Evolutionary conservation across 1,140 invertebrate species (phyloP).

Genomic region (Drosophila seguyi): DNA sequence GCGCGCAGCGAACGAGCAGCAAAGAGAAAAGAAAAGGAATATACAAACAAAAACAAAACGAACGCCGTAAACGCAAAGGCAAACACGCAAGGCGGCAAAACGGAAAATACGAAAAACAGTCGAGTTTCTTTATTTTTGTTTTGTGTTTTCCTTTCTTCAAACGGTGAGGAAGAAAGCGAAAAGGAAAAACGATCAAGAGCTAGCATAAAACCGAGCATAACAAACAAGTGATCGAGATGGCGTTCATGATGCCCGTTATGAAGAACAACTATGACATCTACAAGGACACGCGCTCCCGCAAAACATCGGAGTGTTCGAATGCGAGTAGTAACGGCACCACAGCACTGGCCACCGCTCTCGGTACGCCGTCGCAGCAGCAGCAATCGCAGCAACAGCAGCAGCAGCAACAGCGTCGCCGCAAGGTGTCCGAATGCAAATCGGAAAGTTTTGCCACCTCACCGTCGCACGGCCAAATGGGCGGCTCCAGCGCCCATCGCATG

Average conservation of each 20-base stretch:
- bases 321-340: slow-evolving; percentile 56
- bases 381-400: slow-evolving; percentile 57
- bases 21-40: background rate
- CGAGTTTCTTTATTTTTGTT: slow-evolving; percentile 35
- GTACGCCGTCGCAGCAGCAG: slow-evolving; percentile 68
- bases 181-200: background rate
- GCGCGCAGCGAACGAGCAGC: slow-evolving; percentile 14
- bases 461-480: slow-evolving; percentile 88
- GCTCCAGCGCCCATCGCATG: slow-evolving; percentile 87
- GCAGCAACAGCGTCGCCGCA: slow-evolving; percentile 87
- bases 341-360: slow-evolving; percentile 80
- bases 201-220: background rate
- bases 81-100: slow-evolving; percentile 34
- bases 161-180: background rate
- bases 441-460: slow-evolving; percentile 91
- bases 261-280: slow-evolving; percentile 97
- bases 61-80: slow-evolving; percentile 15
- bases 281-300: slow-evolving; percentile 90
- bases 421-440: slow-evolving; percentile 93
- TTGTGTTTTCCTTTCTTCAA: slow-evolving; percentile 11
- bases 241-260: slow-evolving; percentile 97
- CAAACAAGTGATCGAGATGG: slow-evolving; percentile 87
- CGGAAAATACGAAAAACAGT: slow-evolving; percentile 28
- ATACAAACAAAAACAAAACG: slow-evolving; percentile 25
- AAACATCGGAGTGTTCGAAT: slow-evolving; percentile 90